Base-by-base conservation (phyloP, 2,797 vertebrate species). In the Hybognathus amarus region DNA sequence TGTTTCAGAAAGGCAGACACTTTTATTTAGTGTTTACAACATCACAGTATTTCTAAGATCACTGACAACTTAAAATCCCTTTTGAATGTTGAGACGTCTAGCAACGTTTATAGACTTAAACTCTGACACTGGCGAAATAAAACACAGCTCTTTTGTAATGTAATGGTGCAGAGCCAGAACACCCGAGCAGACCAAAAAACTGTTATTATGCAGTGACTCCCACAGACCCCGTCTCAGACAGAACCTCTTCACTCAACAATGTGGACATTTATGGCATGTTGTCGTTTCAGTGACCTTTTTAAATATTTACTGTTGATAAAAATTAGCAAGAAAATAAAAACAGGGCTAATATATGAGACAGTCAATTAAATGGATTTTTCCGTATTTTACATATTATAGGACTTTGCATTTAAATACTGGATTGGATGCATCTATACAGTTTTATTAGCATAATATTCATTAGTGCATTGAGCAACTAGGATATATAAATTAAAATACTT, bases 101-200 rank as follows among this genome's bases (percentile, higher is more conserved):
- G 73, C 2, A 9, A 33, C 38, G 73, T 77, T 77, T 83, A 68
- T 59, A 69, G 38, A 83, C 64, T 67, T 67, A 75, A 74, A 75
- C 42, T 30, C 24, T 7, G 38, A 56, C 61, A 30, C 42, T 30
- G 18, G 18, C 27, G 22, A 75, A 76, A 33, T 33, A 56, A 56
- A 82, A 42, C 36, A 76, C 24, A 56, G 63, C 36, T 77, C 12
- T 59, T 33, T 50, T 76, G 61, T 77, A 40, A 50, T 10, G n/a
- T 33, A 42, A 68, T 56, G 36, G 47, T 67, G 24, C 50, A 42
- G 45, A 38, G 33, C 6, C 47, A 66, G 59, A 33, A 50, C 18
- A 70, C 36, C 15, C 56, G 0, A 59, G 54, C 54, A 54, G 22
- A 40, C 45, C 30, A 11, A 63, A 22, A 12, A 12, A 52, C 15